Percentiles rank a stretch among this genome's conserved stretches.
Conservation (phyloP, 92 coral and sea anemone species). For the Muricea muricata region DNA sequence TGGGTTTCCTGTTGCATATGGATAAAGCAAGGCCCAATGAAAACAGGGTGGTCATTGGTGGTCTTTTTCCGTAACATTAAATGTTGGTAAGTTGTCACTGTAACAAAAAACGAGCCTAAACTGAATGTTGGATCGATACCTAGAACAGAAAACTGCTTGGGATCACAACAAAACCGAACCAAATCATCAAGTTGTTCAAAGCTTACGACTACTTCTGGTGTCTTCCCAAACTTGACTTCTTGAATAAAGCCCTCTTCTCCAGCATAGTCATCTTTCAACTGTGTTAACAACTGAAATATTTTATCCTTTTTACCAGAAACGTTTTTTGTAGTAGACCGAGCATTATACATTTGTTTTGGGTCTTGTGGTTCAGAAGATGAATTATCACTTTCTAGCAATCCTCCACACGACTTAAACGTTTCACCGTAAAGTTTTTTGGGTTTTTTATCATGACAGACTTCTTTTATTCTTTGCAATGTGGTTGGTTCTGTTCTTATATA, state of each 20-base stretch:
- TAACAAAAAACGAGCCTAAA: conserved; percentile 61
- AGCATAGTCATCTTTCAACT: conserved; percentile 54
- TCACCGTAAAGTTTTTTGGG: conserved; percentile 51
- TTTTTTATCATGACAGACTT: conserved; percentile 31
- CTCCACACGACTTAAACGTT: conserved; percentile 49
- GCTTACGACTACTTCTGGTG: conserved; percentile 58
- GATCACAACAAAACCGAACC: conserved; percentile 64
- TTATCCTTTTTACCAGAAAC: conserved; percentile 47
- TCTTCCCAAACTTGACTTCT: conserved; percentile 57
- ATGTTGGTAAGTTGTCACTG: conserved; percentile 64
- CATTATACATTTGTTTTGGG: conserved; percentile 57
- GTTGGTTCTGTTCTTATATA: too few relatives aligned
- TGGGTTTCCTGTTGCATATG: conserved; percentile 56
- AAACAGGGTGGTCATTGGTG: conserved; percentile 48
- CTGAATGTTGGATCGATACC: too few relatives aligned
- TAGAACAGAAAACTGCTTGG: too few relatives aligned
- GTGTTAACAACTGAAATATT: conserved; percentile 46
- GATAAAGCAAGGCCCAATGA: conserved; percentile 55
- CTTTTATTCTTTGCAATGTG: conserved; percentile 42
- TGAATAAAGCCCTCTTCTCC: conserved; percentile 64
- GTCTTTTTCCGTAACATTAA: conserved; percentile 44
- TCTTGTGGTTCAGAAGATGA: conserved; percentile 55
- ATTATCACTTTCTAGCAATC: conserved; percentile 36
- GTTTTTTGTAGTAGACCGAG: conserved; percentile 20
- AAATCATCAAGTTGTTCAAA: conserved; percentile 65